A percentile compares a stretch with the other conserved stretches of the same genome.
Conservation (phyloP, 2,888 invertebrate genomes). For the Carcina quercana region DNA sequence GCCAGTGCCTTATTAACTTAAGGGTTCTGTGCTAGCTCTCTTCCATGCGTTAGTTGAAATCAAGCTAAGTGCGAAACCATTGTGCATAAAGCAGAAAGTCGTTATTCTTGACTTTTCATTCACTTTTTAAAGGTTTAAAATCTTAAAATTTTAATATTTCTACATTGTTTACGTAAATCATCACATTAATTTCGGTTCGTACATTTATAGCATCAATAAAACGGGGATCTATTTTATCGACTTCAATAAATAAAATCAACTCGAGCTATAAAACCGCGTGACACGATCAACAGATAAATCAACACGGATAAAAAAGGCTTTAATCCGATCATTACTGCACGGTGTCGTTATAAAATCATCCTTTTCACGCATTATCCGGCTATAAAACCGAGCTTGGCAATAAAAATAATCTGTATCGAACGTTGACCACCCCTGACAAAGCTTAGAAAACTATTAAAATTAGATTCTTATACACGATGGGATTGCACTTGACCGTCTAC, state of each 20-base stretch:
- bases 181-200: not conserved
- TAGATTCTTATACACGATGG: no score
- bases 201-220: not conserved
- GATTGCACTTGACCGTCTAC: no score
- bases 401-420: conserved; percentile 37
- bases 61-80: no score
- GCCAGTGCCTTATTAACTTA: no score
- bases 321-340: conserved; percentile 56
- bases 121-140: not conserved
- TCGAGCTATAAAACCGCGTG: conserved; percentile 1
- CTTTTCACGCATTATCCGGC: conserved; percentile 62
- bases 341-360: conserved; percentile 51
- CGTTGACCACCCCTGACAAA: conserved; percentile 47
- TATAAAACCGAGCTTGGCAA: conserved; percentile 40
- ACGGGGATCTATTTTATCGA: not conserved
- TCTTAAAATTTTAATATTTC: no score
- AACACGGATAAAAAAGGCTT: conserved; percentile 47
- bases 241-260: not conserved
- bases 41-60: no score
- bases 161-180: no score
- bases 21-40: no score
- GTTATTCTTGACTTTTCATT: not conserved
- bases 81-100: no score
- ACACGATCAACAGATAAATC: conserved; percentile 45
- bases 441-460: no score